These are phyloP conservation scores for Caenorhabditis brenneri DNA, from an alignment of 1,140 invertebrate species.

Conservation along the genomic window DNA sequence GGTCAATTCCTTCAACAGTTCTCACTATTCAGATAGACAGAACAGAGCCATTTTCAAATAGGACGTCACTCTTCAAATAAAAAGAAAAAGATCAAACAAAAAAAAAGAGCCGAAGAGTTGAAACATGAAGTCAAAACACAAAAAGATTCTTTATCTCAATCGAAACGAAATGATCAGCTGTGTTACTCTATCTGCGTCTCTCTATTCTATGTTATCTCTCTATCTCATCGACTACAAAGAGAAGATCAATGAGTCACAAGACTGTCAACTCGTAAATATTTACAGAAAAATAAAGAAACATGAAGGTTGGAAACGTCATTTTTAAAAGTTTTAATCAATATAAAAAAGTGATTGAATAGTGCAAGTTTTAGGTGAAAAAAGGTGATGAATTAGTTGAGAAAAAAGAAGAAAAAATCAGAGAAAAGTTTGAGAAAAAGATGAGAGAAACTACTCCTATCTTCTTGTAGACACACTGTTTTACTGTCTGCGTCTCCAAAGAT, in stretches of 20 bases:
- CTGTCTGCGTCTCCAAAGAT: neutral
- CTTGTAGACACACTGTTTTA: constrained; percentile 21
- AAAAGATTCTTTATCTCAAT: neutral
- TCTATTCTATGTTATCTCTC: neutral
- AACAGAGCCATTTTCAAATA: too few species aligned
- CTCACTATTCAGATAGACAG: too few species aligned
- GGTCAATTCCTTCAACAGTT: too few species aligned
- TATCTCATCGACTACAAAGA: too few species aligned
- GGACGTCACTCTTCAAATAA: too few species aligned
- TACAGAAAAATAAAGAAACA: neutral
- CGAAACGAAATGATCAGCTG: constrained; percentile 7
- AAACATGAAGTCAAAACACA: neutral
- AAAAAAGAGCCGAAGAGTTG: neutral
- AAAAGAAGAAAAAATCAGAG: neutral
- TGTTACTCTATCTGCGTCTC: constrained; percentile 4
- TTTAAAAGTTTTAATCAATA: neutral
- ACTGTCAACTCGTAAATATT: constrained; percentile 1
- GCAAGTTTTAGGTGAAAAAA: neutral
- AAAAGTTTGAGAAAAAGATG: constrained; percentile 15
- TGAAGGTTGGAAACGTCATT: neutral
- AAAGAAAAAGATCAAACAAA: too few species aligned
- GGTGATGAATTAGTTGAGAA: neutral
- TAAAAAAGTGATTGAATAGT: neutral
- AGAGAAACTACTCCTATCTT: neutral
- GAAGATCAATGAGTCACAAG: constrained; percentile 36